These are phyloP conservation scores for Heliconius charithonia DNA, from an alignment of 2,888 invertebrate genomes.

Conservation along the genomic window DNA sequence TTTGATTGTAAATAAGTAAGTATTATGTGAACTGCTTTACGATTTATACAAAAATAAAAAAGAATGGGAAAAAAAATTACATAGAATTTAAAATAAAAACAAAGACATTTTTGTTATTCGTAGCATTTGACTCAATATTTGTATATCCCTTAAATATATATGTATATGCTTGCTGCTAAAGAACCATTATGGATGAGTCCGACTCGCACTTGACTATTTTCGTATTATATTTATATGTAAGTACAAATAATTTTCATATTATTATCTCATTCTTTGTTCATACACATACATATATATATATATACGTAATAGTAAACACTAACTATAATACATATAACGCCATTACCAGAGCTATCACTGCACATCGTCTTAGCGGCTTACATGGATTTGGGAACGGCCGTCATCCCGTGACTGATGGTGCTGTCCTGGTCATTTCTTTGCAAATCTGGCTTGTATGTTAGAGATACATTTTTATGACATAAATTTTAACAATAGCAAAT, in stretches of 20 bases:
- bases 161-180: no score
- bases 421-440: conserved; percentile 45
- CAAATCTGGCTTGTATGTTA: not conserved
- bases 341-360: conserved; percentile 69
- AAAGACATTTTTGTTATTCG: no score
- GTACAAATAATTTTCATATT: not conserved
- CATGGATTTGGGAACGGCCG: conserved; percentile 63
- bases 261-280: not conserved
- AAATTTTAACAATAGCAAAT: no score
- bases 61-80: no score
- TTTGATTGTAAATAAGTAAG: no score
- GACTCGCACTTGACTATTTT: not conserved
- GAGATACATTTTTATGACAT: no score
- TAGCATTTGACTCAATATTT: no score
- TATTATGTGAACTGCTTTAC: no score
- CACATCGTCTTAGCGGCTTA: conserved; percentile 56
- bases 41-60: no score
- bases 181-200: no score
- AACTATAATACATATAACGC: conserved; percentile 50
- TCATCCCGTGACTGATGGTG: conserved; percentile 65
- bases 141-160: no score
- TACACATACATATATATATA: not conserved
- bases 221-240: not conserved
- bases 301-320: not conserved
- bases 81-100: no score